phyloP scores from a whole-genome alignment of 1,140 invertebrate genomes.

The Drosophila elegans region DNA sequence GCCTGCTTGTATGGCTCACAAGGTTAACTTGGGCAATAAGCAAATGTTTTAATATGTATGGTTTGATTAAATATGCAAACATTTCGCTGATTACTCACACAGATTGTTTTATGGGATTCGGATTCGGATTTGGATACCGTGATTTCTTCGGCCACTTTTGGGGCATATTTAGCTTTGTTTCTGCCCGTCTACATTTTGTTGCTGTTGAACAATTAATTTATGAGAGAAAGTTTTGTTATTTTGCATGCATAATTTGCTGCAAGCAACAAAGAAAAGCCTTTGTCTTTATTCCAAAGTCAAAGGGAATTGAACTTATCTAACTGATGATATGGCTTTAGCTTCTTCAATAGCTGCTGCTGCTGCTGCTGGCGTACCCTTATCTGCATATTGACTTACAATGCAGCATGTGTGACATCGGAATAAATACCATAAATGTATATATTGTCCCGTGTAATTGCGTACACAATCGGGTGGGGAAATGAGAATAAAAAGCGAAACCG shows the following conservation, averaged over 20 bases:
- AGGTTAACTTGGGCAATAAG: conserved; percentile 57
- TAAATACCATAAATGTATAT: background rate
- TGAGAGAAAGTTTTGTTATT: conserved; percentile 77
- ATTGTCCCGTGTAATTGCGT: conserved; percentile 63
- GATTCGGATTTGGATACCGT: background rate
- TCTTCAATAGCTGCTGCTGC: conserved; percentile 7
- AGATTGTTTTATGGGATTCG: conserved; percentile 44
- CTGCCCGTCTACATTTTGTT: conserved; percentile 5
- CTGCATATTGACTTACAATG: conserved; percentile 69
- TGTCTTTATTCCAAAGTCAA: conserved; percentile 27
- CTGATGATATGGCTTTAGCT: conserved; percentile 30
- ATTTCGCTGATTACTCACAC: conserved; percentile 46
- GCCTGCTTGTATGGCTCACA: conserved; percentile 41
- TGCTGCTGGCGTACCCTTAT: conserved; percentile 55
- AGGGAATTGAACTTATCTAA: conserved; percentile 66
- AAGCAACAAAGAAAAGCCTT: conserved; percentile 42
- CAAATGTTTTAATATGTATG: conserved; percentile 49
- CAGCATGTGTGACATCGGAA: conserved; percentile 18
- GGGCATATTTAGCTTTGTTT: conserved; percentile 58
- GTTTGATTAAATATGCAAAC: conserved; percentile 67
- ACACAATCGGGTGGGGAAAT: conserved; percentile 50
- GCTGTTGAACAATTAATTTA: conserved; percentile 71
- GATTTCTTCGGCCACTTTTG: conserved; percentile 53
- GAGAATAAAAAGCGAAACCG: conserved; percentile 27
- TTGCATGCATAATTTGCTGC: conserved; percentile 75